Evolutionary conservation across 1,140 invertebrate species (phyloP).

Genomic region (Conus betulinus): DNA sequence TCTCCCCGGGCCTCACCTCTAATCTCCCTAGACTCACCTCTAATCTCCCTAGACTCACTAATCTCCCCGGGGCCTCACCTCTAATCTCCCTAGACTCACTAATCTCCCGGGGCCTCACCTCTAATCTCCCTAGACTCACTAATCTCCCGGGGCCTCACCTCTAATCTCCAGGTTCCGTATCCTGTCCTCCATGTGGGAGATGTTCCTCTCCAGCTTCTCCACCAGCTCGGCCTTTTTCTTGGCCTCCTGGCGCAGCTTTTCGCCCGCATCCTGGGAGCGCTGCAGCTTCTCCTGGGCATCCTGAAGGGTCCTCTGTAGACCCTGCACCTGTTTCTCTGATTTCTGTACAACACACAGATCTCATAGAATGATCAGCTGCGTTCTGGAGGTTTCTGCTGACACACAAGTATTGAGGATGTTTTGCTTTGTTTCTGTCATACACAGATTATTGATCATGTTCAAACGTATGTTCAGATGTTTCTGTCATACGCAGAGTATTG

Average conservation of each 20-base stretch:
- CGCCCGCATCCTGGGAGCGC: conserved; percentile 49
- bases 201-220: conserved; percentile 62
- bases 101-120: too few species aligned
- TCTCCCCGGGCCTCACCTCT: too few species aligned
- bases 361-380: background rate
- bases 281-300: conserved; percentile 58
- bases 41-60: too few species aligned
- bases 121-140: too few species aligned
- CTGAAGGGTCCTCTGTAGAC: conserved; percentile 48
- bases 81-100: too few species aligned
- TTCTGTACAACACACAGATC: conserved; percentile 45
- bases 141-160: conserved; percentile 56
- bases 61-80: too few species aligned
- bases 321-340: conserved; percentile 52
- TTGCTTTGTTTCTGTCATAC: background rate
- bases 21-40: too few species aligned
- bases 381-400: background rate
- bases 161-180: conserved; percentile 66
- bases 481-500: too few species aligned
- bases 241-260: conserved; percentile 57
- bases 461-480: background rate
- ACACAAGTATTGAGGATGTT: background rate
- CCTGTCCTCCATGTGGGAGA: conserved; percentile 62
- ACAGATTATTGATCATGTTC: background rate
- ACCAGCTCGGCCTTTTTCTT: conserved; percentile 66